A percentile compares a stretch with the other conserved stretches of the same genome.
phyloP scores from a whole-genome alignment of 2,113 vertebrate species.

The Chaetorhynchus papuensis region DNA sequence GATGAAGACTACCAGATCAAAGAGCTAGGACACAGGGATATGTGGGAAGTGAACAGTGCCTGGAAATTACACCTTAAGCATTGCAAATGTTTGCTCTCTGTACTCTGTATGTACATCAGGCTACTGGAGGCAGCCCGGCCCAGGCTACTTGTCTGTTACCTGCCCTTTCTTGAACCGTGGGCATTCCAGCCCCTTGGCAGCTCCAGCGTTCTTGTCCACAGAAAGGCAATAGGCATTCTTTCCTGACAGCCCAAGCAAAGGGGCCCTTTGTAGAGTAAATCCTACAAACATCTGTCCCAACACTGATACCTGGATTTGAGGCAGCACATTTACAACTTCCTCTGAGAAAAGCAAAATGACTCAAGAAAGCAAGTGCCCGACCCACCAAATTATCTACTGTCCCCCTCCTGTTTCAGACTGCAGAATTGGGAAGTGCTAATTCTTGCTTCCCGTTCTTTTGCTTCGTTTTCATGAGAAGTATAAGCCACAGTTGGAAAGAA shows the following conservation, averaged over 20 bases:
- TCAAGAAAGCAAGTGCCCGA: background rate
- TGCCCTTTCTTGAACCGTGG: background rate
- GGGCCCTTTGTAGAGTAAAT: background rate
- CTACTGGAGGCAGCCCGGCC: background rate
- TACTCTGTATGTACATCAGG: background rate
- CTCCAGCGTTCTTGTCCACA: fast-evolving
- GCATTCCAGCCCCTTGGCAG: background rate
- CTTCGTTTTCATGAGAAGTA: background rate
- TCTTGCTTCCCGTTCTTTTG: background rate
- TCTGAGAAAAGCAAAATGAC: background rate
- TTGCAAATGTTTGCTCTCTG: fast-evolving
- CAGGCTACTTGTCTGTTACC: background rate
- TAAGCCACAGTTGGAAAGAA: background rate
- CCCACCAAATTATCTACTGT: background rate
- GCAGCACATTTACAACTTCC: background rate
- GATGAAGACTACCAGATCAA: background rate
- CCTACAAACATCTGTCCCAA: background rate
- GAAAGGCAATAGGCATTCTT: background rate
- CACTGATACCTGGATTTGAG: background rate
- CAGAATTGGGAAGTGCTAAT: background rate
- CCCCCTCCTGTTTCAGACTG: background rate
- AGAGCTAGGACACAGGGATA: background rate
- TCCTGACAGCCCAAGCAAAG: background rate
- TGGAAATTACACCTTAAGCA: background rate
- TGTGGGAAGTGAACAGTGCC: background rate